Evolutionary conservation across 2,888 invertebrate genomes (phyloP).

Genomic region (Dryadula phaetusa): DNA sequence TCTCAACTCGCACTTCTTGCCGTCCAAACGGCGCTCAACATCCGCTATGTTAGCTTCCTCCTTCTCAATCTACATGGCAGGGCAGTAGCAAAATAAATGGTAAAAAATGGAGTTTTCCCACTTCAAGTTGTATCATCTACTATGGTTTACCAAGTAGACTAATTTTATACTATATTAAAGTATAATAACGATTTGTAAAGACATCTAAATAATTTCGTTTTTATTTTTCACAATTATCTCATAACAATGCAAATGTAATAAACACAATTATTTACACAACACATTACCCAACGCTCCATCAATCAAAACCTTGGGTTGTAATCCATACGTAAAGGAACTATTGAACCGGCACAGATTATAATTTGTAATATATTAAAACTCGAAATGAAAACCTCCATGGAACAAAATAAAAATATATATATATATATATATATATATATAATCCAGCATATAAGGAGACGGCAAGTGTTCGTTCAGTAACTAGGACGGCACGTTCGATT

Average conservation of each 20-base stretch:
- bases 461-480: slow-evolving; percentile 29
- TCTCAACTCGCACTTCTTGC: slow-evolving; percentile 80
- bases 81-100: slow-evolving; percentile 57
- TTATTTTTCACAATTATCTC: neutral
- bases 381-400: slow-evolving; percentile 37
- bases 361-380: slow-evolving; percentile 9
- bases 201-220: too few relatives aligned
- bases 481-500: slow-evolving; percentile 47
- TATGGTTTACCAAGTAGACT: neutral
- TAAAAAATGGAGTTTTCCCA: slow-evolving; percentile 56
- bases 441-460: slow-evolving; percentile 35
- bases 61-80: slow-evolving; percentile 85
- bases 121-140: slow-evolving; percentile 39
- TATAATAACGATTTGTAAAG: too few relatives aligned
- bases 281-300: slow-evolving; percentile 6
- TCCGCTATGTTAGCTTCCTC: slow-evolving; percentile 86
- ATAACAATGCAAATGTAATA: neutral
- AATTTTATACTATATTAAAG: neutral
- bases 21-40: slow-evolving; percentile 80
- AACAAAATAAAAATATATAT: slow-evolving; percentile 23
- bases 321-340: neutral
- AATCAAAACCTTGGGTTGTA: slow-evolving; percentile 3
- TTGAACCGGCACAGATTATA: slow-evolving; percentile 11
- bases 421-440: too few relatives aligned
- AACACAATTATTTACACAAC: slow-evolving; percentile 9